phyloP scores from a whole-genome alignment of 2,888 invertebrate genomes.

The Minunthozetes semirufus region DNA sequence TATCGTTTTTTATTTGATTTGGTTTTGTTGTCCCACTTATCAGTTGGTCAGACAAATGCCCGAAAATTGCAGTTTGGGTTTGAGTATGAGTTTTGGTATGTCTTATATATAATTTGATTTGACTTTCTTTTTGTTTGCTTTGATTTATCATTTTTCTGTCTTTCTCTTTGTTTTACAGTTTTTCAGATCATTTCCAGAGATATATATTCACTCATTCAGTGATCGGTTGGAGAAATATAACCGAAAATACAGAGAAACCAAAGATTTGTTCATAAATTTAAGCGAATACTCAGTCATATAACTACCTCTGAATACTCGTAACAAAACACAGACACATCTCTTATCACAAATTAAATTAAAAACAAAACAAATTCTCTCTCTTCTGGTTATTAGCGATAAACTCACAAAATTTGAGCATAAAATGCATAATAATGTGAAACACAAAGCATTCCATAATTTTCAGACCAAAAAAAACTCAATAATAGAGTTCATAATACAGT shows the following conservation, averaged over 20 bases:
- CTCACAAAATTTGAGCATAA: not conserved
- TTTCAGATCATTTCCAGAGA: slow-evolving; percentile 24
- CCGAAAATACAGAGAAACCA: not conserved
- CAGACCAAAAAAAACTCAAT: not conserved
- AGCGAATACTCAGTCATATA: not conserved
- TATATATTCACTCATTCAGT: not conserved
- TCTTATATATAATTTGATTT: not conserved
- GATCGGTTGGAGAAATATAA: slow-evolving; percentile 8
- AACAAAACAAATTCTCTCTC: not conserved
- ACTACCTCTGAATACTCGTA: slow-evolving; percentile 1
- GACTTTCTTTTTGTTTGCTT: not conserved
- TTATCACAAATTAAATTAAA: not conserved
- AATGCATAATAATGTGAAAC: not conserved
- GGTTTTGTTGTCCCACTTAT: slow-evolving; percentile 9
- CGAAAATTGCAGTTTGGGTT: not conserved
- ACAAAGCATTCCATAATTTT: not conserved
- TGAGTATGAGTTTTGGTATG: slow-evolving; percentile 15
- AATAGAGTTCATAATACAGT: not conserved
- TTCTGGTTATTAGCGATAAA: slow-evolving; percentile 30
- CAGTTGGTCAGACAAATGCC: not conserved
- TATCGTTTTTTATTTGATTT: not conserved
- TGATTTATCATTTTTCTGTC: not conserved
- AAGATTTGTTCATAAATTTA: not conserved
- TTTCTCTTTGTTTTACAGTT: slow-evolving; percentile 8
- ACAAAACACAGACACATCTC: not conserved